A percentile compares a stretch with the other conserved stretches of the same genome.
These are phyloP conservation scores for Bombyx mandarina DNA, from an alignment of 1,140 invertebrate species.

Conservation along the genomic window DNA sequence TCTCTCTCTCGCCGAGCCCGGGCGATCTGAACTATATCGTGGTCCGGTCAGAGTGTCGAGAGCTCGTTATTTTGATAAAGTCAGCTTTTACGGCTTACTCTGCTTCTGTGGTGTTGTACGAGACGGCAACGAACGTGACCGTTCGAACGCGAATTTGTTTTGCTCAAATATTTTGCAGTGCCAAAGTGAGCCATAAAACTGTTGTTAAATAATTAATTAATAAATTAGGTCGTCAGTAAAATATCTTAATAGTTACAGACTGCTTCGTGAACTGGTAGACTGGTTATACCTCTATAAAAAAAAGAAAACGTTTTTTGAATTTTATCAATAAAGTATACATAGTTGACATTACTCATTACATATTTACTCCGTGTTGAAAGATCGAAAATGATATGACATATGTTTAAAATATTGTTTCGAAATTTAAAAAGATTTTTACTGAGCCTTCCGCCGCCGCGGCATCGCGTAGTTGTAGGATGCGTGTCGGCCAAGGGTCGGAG, in stretches of 20 bases:
- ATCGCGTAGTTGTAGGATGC: constrained; percentile 11
- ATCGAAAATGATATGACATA: constrained; percentile 34
- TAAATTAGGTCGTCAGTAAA: constrained; percentile 52
- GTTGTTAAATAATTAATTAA: constrained; percentile 28
- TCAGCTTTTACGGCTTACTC: constrained; percentile 67
- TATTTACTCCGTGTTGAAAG: constrained; percentile 38
- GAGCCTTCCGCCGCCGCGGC: constrained; percentile 20
- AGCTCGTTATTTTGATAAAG: constrained; percentile 27
- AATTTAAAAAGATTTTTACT: constrained; percentile 34
- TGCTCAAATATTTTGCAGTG: constrained; percentile 62
- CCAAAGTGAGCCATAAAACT: constrained; percentile 67
- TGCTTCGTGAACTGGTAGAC: constrained; percentile 64
- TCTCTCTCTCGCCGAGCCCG: no score
- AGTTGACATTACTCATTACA: constrained; percentile 42
- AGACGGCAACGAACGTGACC: constrained; percentile 17
- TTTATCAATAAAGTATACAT: constrained; percentile 40
- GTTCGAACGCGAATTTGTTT: constrained; percentile 33
- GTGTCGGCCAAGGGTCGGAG: background rate
- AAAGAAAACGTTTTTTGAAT: constrained; percentile 40
- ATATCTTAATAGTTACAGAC: constrained; percentile 60
- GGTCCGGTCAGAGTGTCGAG: constrained; percentile 15
- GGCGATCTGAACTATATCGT: no score
- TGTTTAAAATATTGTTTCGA: constrained; percentile 31
- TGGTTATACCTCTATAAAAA: constrained; percentile 51
- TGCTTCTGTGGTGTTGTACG: constrained; percentile 41